Evolutionary conservation across 1,140 invertebrate genomes (phyloP).

Genomic region (Leptoteleia sp.): DNA sequence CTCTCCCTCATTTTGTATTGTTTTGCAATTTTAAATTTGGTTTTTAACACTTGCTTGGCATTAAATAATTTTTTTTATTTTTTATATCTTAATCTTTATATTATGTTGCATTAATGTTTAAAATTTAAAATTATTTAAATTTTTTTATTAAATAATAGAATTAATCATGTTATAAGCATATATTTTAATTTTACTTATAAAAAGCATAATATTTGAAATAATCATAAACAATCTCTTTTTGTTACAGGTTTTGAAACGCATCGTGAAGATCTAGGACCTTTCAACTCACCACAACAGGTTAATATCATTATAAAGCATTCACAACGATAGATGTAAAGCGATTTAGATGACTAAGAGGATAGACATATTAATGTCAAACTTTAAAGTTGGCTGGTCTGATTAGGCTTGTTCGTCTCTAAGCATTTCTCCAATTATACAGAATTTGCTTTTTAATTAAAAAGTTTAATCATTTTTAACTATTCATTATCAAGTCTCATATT

Average conservation of each 20-base stretch:
- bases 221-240: slow-evolving; percentile 12
- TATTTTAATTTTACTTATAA: no score
- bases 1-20: background rate
- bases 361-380: slow-evolving; percentile 29
- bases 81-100: no score
- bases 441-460: slow-evolving; percentile 13
- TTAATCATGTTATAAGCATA: no score
- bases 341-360: slow-evolving; percentile 31
- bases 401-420: background rate
- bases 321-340: slow-evolving; percentile 21
- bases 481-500: no score
- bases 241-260: slow-evolving; percentile 15
- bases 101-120: no score
- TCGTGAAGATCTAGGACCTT: slow-evolving; percentile 7
- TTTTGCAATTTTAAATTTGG: no score
- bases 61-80: slow-evolving; percentile 11
- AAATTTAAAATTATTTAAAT: no score
- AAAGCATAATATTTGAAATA: no score
- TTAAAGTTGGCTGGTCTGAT: slow-evolving; percentile 4
- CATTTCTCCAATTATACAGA: slow-evolving; percentile 3
- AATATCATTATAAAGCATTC: slow-evolving; percentile 30
- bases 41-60: slow-evolving; percentile 11
- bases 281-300: slow-evolving; percentile 33
- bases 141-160: no score
- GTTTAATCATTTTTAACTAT: no score